Base-by-base conservation (phyloP, 1,140 invertebrate species). In the Heterodera schachtii region DNA sequence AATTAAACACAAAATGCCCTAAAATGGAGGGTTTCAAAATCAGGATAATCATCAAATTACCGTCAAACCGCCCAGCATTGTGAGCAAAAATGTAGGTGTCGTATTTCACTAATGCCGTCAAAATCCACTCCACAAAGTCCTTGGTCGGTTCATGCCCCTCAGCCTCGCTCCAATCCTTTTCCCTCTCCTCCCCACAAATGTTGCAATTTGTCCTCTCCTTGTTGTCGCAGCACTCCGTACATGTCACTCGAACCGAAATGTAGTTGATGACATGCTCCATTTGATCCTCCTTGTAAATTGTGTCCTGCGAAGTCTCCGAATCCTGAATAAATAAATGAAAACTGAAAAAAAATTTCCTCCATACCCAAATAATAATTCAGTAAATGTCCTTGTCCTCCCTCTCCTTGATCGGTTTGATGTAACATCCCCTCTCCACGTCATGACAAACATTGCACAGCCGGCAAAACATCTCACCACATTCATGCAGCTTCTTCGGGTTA, bases 71-170 rank as follows among this genome's bases (percentile, higher is more conserved):
- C 31, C 31, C 31, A 9, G 69, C 31, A 31, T 71, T 71, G 69
- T 71, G 69, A 3, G 69, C 69, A 31, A 43, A 71, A 3, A 71
- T 3, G 69, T 71, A 71, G 6, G 69, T 71, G 0, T 21, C 19
- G 44, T 43, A 71, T 9, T 46, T 41, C 69, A 31, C 11, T 31
- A 43, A 71, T 7, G 69, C 69, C 31, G 31, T 0, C 69, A 71
- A 46, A 71, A 71, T 71, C 69, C 69, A 71, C 16, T 71, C 69
- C 44, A 46, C 9, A 46, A 71, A 71, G 9, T 71, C 69, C 16
- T 71, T 71, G n/a, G 19, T 46, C 7, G 69, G 69, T 19, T 71
- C 31, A 31, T 31, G 69, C 41, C 69, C 69, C 9, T 71, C 69
- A 3, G 69, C 69, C 7, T 71, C 69, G 2, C 69, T 71, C 69